Evolutionary conservation across 2,113 vertebrate genomes (phyloP).

Genomic region (Bothrops jararaca): DNA sequence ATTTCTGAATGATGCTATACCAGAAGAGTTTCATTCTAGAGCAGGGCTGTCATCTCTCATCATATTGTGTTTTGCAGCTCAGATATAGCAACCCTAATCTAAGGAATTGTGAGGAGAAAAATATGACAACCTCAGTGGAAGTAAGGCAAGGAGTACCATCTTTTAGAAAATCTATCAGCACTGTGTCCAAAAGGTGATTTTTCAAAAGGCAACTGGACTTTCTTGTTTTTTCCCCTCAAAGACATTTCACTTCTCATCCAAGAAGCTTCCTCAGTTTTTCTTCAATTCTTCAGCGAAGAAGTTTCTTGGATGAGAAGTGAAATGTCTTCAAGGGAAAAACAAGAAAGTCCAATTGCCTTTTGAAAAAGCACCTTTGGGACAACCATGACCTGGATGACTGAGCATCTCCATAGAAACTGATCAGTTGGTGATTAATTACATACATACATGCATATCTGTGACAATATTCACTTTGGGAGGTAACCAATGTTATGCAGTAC

Average conservation of each 20-base stretch:
- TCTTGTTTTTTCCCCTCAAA: neutral
- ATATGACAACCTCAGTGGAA: neutral
- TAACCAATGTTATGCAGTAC: neutral
- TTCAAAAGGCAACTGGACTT: neutral
- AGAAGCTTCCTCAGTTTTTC: neutral
- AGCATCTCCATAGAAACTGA: neutral
- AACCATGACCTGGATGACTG: neutral
- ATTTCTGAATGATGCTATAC: neutral
- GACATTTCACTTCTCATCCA: neutral
- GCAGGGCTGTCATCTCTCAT: neutral
- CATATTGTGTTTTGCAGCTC: neutral
- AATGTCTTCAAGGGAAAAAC: neutral
- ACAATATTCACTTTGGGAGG: neutral
- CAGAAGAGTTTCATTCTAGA: neutral
- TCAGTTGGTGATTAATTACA: neutral
- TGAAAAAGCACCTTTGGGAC: neutral
- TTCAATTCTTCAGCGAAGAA: neutral
- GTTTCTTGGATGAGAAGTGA: neutral
- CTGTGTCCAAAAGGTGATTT: neutral
- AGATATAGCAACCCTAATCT: neutral
- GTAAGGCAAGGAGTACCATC: neutral
- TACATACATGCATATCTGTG: neutral
- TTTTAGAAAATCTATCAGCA: neutral
- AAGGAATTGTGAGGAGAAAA: neutral
- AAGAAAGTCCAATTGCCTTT: neutral